Evolutionary conservation across 2,888 invertebrate species (phyloP), one percentile per base, ranked within the genome.

Genomic region (Galeopsomyia nigrocyanea): DNA sequence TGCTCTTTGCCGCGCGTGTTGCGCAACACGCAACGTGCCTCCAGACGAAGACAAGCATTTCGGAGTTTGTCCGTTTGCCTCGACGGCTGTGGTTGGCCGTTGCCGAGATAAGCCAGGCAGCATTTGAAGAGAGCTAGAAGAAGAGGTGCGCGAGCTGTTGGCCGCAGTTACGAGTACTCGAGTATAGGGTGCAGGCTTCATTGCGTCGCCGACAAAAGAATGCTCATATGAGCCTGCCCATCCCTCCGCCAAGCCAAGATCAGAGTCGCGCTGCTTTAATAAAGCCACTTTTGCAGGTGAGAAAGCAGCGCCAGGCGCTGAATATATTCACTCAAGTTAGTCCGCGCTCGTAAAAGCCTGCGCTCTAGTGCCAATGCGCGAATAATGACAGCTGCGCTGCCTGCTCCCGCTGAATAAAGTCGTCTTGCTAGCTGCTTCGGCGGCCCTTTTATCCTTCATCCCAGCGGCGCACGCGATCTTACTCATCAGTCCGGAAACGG

Each of bases 401-500:
- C 7, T 3, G 79, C n/a, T n/a, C n/a, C n/a, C 26, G 26, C 26
- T 5, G 75, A 82, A 82, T 82, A 81, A 82, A 83, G 81, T 79
- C 79, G 80, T 82, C 82, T 82, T 80, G 77, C 73, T 77, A 82
- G 82, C 83, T 83, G 84, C 83, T 84, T 83, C 62, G 71, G 31
- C 31, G 75, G 77, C 78, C 81, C 82, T 82, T 82, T 81, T 80
- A n/a, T n/a, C 80, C 61, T 60, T 21, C 16, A n/a, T 46, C 5
- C 13, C 14, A 16, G 22, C 16, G n/a, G 77, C 80, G 80, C 84
- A 84, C 84, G 84, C 84, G 82, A 84, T 84, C 82, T 79, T 82
- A 80, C 80, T 80, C 84, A 82, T 81, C 82, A 80, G 82, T 81
- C 83, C 81, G 83, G 82, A 83, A 84, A 83, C 81, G 56, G 22